Conservation (phyloP, 2,113 vertebrate species). For the Ctenomys sociabilis region DNA sequence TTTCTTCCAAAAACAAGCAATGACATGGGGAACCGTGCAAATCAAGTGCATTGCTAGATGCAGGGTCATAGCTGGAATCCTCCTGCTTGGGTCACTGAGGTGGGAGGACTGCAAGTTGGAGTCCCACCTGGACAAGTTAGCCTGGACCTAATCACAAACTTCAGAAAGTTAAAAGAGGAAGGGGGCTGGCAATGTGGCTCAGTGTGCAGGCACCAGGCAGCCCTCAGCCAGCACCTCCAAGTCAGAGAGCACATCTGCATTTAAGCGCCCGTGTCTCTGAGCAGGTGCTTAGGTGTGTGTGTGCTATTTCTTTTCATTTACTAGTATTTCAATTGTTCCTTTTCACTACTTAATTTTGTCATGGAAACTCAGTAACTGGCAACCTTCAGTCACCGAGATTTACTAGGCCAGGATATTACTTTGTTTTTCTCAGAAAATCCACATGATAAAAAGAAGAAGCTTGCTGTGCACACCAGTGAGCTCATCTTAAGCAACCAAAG, state of each 20-base stretch:
- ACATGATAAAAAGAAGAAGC: background rate
- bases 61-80: background rate
- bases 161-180: background rate
- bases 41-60: background rate
- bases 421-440: background rate
- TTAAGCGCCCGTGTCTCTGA: background rate
- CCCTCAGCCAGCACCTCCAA: background rate
- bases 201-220: background rate
- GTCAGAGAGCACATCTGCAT: background rate
- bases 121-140: background rate
- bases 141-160: background rate
- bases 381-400: background rate
- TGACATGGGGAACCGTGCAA: background rate
- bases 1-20: background rate
- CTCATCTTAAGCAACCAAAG: background rate
- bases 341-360: constrained; percentile 7
- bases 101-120: background rate
- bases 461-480: background rate
- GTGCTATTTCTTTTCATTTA: background rate
- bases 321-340: background rate
- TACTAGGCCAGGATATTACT: background rate
- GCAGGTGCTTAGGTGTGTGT: background rate
- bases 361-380: background rate
- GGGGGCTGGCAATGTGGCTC: background rate
- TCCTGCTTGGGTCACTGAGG: background rate